Percentiles rank a stretch among this genome's conserved stretches.
phyloP scores from a whole-genome alignment of 1,140 invertebrate genomes.

The Papilio polytes region DNA sequence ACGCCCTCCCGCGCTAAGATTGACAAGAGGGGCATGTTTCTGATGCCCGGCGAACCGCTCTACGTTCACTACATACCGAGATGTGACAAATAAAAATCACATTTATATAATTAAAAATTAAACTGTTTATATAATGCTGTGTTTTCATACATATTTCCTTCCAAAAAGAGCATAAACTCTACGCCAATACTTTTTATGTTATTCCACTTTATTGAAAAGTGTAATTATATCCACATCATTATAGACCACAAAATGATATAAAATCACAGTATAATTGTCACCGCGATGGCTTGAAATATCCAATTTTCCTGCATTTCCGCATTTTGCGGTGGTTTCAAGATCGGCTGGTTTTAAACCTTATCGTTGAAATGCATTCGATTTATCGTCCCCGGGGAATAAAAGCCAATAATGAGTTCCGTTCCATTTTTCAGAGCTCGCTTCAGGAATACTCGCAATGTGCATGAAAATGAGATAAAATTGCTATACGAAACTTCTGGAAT shows the following conservation, averaged over 20 bases:
- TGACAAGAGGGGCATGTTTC: constrained; percentile 41
- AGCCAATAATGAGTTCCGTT: constrained; percentile 23
- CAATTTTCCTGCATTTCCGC: not conserved
- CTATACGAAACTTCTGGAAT: not conserved
- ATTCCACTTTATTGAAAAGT: not conserved
- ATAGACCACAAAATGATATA: not conserved
- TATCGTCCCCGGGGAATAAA: constrained; percentile 9
- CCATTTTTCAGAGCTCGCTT: constrained; percentile 9
- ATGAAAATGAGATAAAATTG: constrained; percentile 13
- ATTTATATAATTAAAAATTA: not conserved
- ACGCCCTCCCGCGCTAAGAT: constrained; percentile 39
- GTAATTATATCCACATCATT: not conserved
- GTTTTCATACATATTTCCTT: not conserved
- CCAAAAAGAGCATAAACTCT: not conserved
- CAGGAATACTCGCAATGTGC: constrained; percentile 1
- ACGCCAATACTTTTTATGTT: not conserved
- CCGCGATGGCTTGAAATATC: not conserved
- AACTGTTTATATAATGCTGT: no score
- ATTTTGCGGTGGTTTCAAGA: not conserved
- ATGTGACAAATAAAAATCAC: not conserved
- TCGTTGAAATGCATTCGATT: constrained; percentile 20
- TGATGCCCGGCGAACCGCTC: constrained; percentile 42
- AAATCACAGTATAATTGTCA: not conserved
- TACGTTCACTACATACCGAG: constrained; percentile 49
- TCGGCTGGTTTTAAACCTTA: not conserved